phyloP scores from a whole-genome alignment of 2,797 vertebrate genomes.

The Anabas testudineus region DNA sequence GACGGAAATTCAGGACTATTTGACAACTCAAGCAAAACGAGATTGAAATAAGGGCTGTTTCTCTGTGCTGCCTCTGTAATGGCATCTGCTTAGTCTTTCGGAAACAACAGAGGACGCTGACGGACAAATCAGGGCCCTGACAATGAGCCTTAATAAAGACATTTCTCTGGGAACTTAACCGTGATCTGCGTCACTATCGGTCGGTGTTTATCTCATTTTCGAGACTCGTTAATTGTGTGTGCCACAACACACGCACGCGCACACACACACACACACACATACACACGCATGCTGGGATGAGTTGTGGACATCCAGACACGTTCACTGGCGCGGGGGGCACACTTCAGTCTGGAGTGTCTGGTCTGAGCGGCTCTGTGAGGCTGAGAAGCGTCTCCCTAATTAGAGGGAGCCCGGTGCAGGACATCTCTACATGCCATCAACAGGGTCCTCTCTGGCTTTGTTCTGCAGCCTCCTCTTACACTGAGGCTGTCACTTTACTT shows the following conservation, averaged over 20 bases:
- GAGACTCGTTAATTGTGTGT: slow-evolving; percentile 74
- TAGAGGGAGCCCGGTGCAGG: slow-evolving; percentile 78
- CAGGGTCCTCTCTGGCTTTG: slow-evolving; percentile 76
- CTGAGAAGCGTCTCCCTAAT: slow-evolving; percentile 79
- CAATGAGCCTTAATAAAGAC: slow-evolving; percentile 75
- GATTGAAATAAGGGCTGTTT: slow-evolving; percentile 84
- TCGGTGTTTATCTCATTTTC: slow-evolving; percentile 80
- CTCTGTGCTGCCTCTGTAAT: slow-evolving; percentile 71
- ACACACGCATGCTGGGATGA: slow-evolving; percentile 40
- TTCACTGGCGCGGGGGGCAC: slow-evolving; percentile 70
- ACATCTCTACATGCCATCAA: slow-evolving; percentile 76
- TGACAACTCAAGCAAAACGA: slow-evolving; percentile 83
- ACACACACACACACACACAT: slow-evolving; percentile 43
- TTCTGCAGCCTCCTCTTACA: slow-evolving; percentile 70
- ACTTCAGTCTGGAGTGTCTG: slow-evolving; percentile 82
- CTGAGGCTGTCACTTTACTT: slow-evolving; percentile 79
- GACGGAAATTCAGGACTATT: slow-evolving; percentile 67
- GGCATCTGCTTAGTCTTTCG: slow-evolving; percentile 83
- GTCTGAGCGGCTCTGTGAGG: slow-evolving; percentile 70
- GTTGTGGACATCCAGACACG: slow-evolving; percentile 70
- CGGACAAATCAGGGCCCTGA: slow-evolving; percentile 56
- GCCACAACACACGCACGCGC: slow-evolving; percentile 39
- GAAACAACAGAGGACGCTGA: slow-evolving; percentile 77
- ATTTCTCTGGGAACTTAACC: slow-evolving; percentile 69
- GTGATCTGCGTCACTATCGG: slow-evolving; percentile 67